phyloP scores from a whole-genome alignment of 2,888 invertebrate species.

The Falcaria lacertinaria region DNA sequence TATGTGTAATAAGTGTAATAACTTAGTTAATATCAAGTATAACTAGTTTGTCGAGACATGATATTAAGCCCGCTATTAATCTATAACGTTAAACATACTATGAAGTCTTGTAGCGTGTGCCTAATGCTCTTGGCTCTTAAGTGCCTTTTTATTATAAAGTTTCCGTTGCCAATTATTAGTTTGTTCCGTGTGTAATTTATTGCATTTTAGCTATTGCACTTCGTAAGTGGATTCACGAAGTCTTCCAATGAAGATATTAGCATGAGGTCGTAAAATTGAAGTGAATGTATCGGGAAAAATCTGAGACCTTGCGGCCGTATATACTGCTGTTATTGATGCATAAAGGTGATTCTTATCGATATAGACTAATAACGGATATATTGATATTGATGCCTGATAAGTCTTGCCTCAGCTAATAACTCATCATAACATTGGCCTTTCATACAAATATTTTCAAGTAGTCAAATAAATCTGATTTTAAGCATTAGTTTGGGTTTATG shows the following conservation, averaged over 20 bases:
- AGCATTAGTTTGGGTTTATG: too few species aligned
- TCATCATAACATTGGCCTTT: too few species aligned
- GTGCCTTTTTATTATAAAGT: slow-evolving; percentile 11
- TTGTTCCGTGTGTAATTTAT: slow-evolving; percentile 15
- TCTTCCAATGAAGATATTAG: not conserved
- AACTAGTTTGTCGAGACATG: too few species aligned
- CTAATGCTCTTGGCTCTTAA: not conserved
- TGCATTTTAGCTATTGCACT: not conserved
- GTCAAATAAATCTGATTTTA: too few species aligned
- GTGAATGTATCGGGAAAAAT: not conserved
- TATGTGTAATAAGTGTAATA: too few species aligned
- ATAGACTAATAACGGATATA: not conserved
- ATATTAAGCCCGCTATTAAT: too few species aligned
- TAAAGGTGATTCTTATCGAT: not conserved
- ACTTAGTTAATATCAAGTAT: too few species aligned
- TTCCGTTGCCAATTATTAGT: slow-evolving; percentile 12
- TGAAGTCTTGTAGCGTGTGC: not conserved
- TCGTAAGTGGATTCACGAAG: not conserved
- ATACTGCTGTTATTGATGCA: not conserved
- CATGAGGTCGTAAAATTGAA: not conserved
- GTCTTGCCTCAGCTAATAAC: too few species aligned
- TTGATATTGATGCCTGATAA: not conserved
- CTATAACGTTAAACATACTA: not conserved
- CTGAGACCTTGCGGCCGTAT: not conserved
- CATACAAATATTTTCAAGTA: too few species aligned